Evolutionary conservation across 1,140 invertebrate genomes (phyloP), one percentile per base, ranked within the genome.

Genomic region (Ooceraea biroi): DNA sequence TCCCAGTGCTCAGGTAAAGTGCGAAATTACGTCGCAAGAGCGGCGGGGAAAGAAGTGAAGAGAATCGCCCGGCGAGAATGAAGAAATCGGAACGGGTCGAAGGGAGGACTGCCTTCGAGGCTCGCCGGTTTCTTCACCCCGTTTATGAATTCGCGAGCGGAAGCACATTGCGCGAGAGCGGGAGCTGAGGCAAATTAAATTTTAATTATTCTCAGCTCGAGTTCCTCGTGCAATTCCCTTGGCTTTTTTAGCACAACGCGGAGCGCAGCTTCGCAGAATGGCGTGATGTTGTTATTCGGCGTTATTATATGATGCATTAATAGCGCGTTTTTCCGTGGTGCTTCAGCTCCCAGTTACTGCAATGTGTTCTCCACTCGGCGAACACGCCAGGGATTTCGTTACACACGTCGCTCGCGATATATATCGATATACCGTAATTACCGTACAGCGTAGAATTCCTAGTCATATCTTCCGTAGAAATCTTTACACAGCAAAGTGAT

Each of bases 1-100:
- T 96, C 96, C 87, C 95, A 95, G 92, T 95, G 95, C 92, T 96
- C 96, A 96, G 96, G 96, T 96, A 96, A 95, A 85, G 77, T 85
- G 48, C 52, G 85, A 85, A 84, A 84, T 78, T 44, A 80, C 36
- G 52, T 71, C 76, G 48, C 44, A 46, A 44, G 10, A 77, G 46
- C 63, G 50, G 50, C 30, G 19, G 52, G 52, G n/a, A 22, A 55
- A 19, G 8, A 68, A 41, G 5, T 11, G 41, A 30, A 11, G 22
- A 57, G 48, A 55, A 27, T 36, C 36, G 36, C 36, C 2, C 36
- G 36, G 2, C 2, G 36, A 58, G 19, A 69, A 25, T 14, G 22
- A 78, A 55, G 44, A 69, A 12, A 48, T 27, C 12, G 12, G 7
- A 63, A 74, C 36, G 10, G 66, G 65, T 77, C 22, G 74, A 52